phyloP scores from a whole-genome alignment of 1,140 invertebrate genomes.

The Pseudomyrmex flavicornis region DNA sequence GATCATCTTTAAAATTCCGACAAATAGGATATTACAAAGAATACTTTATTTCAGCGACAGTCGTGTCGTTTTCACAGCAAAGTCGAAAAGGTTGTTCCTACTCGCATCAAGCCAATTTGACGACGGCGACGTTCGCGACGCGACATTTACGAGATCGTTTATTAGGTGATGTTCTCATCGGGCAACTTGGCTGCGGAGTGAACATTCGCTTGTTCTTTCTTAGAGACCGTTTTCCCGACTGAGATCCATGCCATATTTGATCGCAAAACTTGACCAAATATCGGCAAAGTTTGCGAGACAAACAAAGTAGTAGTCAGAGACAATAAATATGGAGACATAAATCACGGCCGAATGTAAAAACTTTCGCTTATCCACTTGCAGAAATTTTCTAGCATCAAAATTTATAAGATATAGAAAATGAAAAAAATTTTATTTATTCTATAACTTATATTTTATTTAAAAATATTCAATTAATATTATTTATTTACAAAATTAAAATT shows the following conservation, averaged over 20 bases:
- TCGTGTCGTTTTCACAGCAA: conserved; percentile 62
- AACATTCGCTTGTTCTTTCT: conserved; percentile 29
- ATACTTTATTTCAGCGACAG: conserved; percentile 65
- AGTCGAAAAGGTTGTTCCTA: conserved; percentile 65
- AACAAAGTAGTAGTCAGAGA: conserved; percentile 32
- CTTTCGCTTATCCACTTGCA: neutral
- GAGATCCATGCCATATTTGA: conserved; percentile 40
- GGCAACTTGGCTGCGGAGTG: conserved; percentile 55
- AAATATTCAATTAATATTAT: neutral
- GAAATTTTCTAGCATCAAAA: neutral
- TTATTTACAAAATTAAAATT: neutral
- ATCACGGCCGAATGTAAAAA: conserved; percentile 9
- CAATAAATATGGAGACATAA: conserved; percentile 35
- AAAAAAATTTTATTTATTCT: too few species aligned
- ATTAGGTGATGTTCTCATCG: conserved; percentile 70
- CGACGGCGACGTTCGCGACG: conserved; percentile 73
- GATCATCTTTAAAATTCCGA: neutral
- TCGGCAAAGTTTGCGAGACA: conserved; percentile 2
- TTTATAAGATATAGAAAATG: too few species aligned
- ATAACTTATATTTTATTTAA: too few species aligned
- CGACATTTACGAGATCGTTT: conserved; percentile 78
- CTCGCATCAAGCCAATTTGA: conserved; percentile 73
- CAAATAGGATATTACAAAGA: conserved; percentile 53
- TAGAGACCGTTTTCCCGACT: neutral
- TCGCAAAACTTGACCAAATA: conserved; percentile 37